Evolutionary conservation across 2,888 invertebrate species (phyloP).

Genomic region (Emmelina monodactyla): DNA sequence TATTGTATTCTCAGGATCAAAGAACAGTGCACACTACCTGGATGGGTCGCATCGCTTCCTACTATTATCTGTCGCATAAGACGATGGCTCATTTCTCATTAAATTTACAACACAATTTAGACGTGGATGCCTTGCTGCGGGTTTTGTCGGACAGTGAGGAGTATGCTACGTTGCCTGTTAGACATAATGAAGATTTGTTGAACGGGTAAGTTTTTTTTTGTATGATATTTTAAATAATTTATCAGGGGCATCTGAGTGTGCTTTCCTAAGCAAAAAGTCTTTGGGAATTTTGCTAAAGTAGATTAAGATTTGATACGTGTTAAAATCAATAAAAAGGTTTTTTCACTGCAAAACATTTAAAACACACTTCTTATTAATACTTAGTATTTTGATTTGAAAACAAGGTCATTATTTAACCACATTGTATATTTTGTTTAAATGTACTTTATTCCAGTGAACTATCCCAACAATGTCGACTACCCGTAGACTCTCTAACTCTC

Average conservation of each 20-base stretch:
- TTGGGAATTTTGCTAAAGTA: no score
- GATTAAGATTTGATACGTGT: no score
- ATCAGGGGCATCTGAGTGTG: no score
- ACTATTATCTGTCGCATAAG: constrained; percentile 93
- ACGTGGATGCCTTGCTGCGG: constrained; percentile 76
- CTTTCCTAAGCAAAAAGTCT: no score
- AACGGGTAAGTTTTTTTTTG: constrained; percentile 72
- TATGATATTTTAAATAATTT: no score
- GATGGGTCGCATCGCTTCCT: constrained; percentile 93
- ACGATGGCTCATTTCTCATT: constrained; percentile 87
- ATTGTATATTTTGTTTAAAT: constrained; percentile 9
- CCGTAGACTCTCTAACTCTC: constrained; percentile 75
- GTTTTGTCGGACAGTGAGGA: constrained; percentile 88
- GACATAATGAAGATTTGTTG: constrained; percentile 95
- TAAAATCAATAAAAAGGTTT: no score
- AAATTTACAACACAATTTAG: constrained; percentile 69
- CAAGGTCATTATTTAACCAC: no score
- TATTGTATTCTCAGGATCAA: constrained; percentile 66
- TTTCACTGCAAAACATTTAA: no score
- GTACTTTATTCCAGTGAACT: constrained; percentile 83
- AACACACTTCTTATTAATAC: no score
- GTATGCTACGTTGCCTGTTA: constrained; percentile 91
- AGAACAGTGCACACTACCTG: constrained; percentile 71
- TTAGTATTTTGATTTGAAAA: no score
- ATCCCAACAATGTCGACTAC: constrained; percentile 75